Evolutionary conservation across 2,888 invertebrate species (phyloP), one percentile per base, ranked within the genome.

Genomic region (Orthonevra nobilis): DNA sequence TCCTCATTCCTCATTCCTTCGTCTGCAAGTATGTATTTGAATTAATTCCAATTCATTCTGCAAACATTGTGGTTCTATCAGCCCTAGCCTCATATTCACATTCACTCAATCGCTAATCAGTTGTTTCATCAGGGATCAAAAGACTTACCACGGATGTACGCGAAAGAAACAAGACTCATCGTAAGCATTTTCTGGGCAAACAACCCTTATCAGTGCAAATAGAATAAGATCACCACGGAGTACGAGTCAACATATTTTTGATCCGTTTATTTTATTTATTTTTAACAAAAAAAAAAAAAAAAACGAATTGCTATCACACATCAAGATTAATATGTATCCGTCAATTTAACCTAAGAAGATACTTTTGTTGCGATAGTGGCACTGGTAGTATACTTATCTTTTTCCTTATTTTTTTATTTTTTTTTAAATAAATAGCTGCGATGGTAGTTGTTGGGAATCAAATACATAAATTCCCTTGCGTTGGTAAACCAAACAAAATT

Each of bases 291-390:
- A 7, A 40, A 58, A 48, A 40, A 14, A 15, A 34, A 40, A 48
- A 69, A 63, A 54, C 48, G 70, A 72, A 54, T 79, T 60, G 40
- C 79, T 54, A 72, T 72, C 77, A 54, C 61, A 64, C 60, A 60
- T 79, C 77, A 66, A 72, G 79, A 79, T 79, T 79, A 72, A 72
- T 72, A n/a, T 42, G 77, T 79, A 79, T 72, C 77, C 77, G 72
- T 72, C 72, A 79, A 48, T 79, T 66, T 46, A 60, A 79, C 72
- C 60, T 60, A 60, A 60, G 60, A 79, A 79, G 79, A 66, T 34
- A 79, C 79, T 72, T 72, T 77, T 64, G 30, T 69, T 32, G 60
- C 66, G 66, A 72, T 79, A 54, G 74, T 60, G 23, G 7, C 17
- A 60, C 40, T 40, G 23, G 32, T 46, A n/a, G n/a, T n/a, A n/a